These are phyloP conservation scores for Ataeniobius toweri DNA, from an alignment of 2,797 vertebrate species.

Conservation along the genomic window DNA sequence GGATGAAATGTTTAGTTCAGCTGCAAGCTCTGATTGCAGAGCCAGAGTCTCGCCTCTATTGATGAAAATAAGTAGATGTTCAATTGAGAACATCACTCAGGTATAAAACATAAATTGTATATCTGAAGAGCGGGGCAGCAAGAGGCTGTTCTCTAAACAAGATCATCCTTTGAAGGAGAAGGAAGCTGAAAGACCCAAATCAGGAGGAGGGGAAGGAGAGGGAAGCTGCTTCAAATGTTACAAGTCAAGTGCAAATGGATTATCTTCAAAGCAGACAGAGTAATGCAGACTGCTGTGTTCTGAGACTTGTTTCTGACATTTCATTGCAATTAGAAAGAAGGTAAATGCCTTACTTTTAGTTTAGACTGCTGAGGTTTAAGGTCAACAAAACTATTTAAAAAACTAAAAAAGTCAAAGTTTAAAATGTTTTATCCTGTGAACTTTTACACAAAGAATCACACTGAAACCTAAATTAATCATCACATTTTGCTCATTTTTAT, in stretches of 20 bases:
- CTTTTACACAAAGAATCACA: neutral
- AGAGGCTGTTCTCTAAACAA: constrained; percentile 31
- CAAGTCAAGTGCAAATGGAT: constrained; percentile 10
- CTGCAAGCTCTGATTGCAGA: constrained; percentile 52
- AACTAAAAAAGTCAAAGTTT: neutral
- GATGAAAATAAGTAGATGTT: constrained; percentile 52
- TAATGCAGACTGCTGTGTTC: neutral
- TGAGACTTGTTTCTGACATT: constrained; percentile 6
- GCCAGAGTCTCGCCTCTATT: constrained; percentile 33
- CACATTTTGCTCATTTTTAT: neutral
- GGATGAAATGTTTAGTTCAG: constrained; percentile 70
- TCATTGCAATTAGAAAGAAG: constrained; percentile 7
- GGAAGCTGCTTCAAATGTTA: neutral
- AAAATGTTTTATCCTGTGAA: neutral
- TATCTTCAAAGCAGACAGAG: constrained; percentile 5
- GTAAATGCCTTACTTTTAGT: neutral
- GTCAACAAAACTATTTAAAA: neutral
- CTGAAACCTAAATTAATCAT: neutral
- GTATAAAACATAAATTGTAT: constrained; percentile 66
- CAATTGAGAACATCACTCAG: constrained; percentile 53
- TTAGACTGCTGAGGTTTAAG: neutral
- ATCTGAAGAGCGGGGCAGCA: constrained; percentile 39
- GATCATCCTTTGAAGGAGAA: constrained; percentile 23
- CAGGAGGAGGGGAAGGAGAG: neutral
- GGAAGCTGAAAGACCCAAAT: constrained; percentile 5